Conservation (phyloP, 2,888 invertebrate genomes). For the Apodemia duryi region DNA sequence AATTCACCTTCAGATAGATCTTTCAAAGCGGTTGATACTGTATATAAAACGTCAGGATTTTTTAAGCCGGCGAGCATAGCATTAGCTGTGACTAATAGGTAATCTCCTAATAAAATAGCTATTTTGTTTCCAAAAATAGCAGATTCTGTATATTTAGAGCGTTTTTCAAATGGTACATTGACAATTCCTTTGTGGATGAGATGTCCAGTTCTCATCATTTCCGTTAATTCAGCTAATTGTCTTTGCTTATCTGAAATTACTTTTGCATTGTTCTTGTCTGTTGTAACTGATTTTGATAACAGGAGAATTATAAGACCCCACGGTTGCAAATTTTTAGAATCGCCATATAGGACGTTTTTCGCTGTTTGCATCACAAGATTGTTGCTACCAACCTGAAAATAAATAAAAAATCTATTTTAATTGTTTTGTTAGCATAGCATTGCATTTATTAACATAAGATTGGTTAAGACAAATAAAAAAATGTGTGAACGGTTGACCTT, state of each 20-base stretch:
- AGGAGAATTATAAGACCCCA: conserved; percentile 91
- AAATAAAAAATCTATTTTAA: not conserved
- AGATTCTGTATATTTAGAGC: conserved; percentile 81
- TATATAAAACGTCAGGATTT: conserved; percentile 86
- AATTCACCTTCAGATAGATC: conserved; percentile 92
- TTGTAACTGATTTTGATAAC: conserved; percentile 86
- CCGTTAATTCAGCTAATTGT: conserved; percentile 83
- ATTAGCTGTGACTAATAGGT: conserved; percentile 89
- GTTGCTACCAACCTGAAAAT: conserved; percentile 85
- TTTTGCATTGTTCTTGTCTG: conserved; percentile 80
- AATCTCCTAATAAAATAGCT: conserved; percentile 91
- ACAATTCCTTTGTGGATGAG: conserved; percentile 85
- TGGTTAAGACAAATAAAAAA: too few species aligned
- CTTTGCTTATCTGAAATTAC: conserved; percentile 76
- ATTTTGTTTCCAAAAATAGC: conserved; percentile 94
- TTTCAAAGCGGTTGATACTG: conserved; percentile 88
- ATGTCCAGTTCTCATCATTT: conserved; percentile 92
- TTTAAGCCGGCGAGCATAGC: conserved; percentile 87
- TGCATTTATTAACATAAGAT: too few species aligned
- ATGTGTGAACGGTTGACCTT: too few species aligned
- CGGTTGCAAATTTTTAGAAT: conserved; percentile 90
- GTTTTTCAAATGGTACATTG: conserved; percentile 71
- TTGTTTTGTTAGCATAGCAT: not conserved
- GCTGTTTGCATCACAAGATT: conserved; percentile 92
- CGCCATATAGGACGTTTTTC: conserved; percentile 89